These are phyloP conservation scores for Aplysia californica DNA, from an alignment of 1,140 invertebrate species.

Conservation along the genomic window DNA sequence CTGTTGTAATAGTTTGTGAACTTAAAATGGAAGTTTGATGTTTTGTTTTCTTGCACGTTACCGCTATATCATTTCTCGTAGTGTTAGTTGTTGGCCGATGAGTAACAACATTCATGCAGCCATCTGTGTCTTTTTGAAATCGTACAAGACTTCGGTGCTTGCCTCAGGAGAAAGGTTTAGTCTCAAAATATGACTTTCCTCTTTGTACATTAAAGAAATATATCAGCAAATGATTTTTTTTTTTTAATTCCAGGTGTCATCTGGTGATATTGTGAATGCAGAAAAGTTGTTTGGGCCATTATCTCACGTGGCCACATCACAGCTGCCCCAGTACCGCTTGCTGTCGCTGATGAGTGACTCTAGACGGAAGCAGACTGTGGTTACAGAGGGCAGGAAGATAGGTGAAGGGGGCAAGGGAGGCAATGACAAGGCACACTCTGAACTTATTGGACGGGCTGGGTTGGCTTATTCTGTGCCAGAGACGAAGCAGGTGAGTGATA, in stretches of 20 bases:
- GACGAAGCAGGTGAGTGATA: conserved; percentile 18
- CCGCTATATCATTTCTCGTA: too few species aligned
- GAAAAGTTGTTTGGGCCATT: conserved; percentile 64
- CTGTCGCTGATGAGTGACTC: conserved; percentile 53
- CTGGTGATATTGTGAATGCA: conserved; percentile 60
- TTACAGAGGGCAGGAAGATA: not conserved
- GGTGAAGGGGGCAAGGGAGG: conserved; percentile 14
- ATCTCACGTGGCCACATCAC: conserved; percentile 50
- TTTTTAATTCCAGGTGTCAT: conserved; percentile 51
- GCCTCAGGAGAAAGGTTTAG: too few species aligned
- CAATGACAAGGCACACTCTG: conserved; percentile 19
- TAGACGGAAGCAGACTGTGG: conserved; percentile 37
- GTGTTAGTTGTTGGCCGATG: too few species aligned
- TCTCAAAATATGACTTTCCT: too few species aligned
- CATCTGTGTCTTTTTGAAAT: too few species aligned
- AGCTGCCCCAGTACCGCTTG: conserved; percentile 56
- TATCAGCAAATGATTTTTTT: too few species aligned
- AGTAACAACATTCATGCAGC: too few species aligned
- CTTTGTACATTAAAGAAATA: too few species aligned
- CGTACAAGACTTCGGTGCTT: too few species aligned
- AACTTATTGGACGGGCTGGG: conserved; percentile 15
- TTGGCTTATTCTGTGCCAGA: not conserved
- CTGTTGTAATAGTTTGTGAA: too few species aligned
- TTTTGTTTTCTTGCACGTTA: too few species aligned
- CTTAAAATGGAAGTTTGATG: too few species aligned